Evolutionary conservation across 2,888 invertebrate genomes (phyloP).

Genomic region (Drosophila colorata): DNA sequence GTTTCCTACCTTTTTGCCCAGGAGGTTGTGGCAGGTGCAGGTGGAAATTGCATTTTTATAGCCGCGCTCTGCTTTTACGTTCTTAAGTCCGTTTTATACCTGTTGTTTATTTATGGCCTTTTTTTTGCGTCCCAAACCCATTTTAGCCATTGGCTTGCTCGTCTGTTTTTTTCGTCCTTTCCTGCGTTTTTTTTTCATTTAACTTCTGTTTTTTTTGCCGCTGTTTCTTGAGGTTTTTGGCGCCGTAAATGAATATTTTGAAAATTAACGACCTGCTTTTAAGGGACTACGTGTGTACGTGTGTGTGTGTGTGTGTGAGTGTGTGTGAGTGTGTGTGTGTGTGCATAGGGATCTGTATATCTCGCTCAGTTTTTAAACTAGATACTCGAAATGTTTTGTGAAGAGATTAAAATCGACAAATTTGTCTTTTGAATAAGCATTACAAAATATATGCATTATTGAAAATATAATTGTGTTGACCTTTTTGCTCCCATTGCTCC

Average conservation of each 20-base stretch:
- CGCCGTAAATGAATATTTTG: constrained; percentile 43
- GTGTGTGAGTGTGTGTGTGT: no score
- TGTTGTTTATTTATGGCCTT: constrained; percentile 72
- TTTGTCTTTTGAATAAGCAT: no score
- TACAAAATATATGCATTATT: no score
- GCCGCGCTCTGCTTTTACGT: constrained; percentile 47
- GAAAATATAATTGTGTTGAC: no score
- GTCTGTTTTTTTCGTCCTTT: constrained; percentile 32
- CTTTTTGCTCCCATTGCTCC: no score
- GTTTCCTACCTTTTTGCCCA: constrained; percentile 6
- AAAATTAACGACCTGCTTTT: constrained; percentile 31
- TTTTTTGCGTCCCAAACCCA: constrained; percentile 9
- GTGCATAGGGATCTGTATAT: neutral
- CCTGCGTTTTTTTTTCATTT: constrained; percentile 32
- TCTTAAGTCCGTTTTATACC: constrained; percentile 68
- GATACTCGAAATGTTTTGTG: no score
- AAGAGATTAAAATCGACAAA: no score
- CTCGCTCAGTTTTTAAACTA: no score
- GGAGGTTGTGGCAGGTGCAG: neutral
- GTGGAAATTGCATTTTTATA: constrained; percentile 68
- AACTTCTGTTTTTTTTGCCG: constrained; percentile 23
- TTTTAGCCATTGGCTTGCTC: constrained; percentile 20
- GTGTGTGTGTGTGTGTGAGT: no score
- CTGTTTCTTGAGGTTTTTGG: constrained; percentile 26
- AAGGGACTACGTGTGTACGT: constrained; percentile 2